phyloP scores from a whole-genome alignment of 1,140 invertebrate genomes.

The Stratiolaelaps scimitus region DNA sequence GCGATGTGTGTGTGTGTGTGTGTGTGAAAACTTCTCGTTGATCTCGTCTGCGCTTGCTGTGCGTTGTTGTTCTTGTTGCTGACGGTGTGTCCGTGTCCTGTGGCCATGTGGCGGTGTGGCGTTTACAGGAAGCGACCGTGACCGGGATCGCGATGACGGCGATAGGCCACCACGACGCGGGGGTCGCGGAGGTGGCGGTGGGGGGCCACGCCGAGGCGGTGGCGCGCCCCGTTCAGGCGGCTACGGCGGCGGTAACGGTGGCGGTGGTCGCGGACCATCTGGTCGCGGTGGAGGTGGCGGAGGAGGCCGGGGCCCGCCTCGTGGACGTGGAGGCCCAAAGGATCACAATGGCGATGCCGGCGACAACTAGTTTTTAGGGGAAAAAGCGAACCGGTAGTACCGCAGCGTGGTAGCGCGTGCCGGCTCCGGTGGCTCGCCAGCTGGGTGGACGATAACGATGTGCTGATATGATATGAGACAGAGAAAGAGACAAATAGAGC shows the following conservation, averaged over 20 bases:
- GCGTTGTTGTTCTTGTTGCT: too few species aligned
- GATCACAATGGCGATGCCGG: constrained; percentile 27
- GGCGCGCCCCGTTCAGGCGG: constrained; percentile 11
- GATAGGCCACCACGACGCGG: constrained; percentile 14
- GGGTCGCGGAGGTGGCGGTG: constrained; percentile 1
- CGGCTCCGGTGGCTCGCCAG: too few species aligned
- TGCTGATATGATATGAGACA: too few species aligned
- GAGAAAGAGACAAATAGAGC: too few species aligned
- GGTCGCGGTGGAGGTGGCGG: not conserved
- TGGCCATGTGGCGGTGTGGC: too few species aligned
- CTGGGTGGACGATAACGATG: too few species aligned
- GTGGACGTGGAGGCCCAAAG: constrained; percentile 15
- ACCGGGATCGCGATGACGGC: constrained; percentile 16
- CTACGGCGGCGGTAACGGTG: constrained; percentile 11
- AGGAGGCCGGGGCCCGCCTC: constrained; percentile 6
- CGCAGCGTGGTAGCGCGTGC: too few species aligned
- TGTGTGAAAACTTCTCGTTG: too few species aligned
- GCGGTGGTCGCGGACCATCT: not conserved
- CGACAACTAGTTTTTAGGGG: constrained; percentile 13
- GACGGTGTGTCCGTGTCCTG: too few species aligned
- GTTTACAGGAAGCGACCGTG: constrained; percentile 25
- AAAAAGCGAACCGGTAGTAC: too few species aligned
- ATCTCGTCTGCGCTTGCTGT: too few species aligned
- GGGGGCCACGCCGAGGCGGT: not conserved
- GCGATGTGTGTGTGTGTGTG: too few species aligned